Evolutionary conservation across 2,888 invertebrate genomes (phyloP), one percentile per base, ranked within the genome.

Genomic region (Megaustenia siamemsis): DNA sequence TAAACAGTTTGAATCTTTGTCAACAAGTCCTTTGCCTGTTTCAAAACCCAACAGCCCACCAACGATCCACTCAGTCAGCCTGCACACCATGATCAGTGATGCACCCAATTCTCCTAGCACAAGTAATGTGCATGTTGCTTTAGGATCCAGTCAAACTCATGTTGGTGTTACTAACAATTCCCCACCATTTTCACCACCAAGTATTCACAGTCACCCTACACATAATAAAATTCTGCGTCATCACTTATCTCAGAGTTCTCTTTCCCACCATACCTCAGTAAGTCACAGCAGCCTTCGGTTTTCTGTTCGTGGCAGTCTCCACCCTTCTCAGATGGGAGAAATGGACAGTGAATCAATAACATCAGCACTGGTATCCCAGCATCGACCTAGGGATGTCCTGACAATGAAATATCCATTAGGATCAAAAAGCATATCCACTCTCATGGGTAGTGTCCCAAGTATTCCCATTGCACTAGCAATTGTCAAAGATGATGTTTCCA

Each of bases 361-460:
- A 43, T 85, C 76, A 38, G 45, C 85, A 8, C 53, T 81, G n/a
- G 66, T 85, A 24, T 76, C 76, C 12, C 71, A 75, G 21, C 45
- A 56, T 18, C 73, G 76, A 35, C 66, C 75, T 21, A 49, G 75
- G 32, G 84, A 84, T 45, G 45, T 3, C 40, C 2, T 81, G 40
- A n/a, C n/a, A 43, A 76, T 73, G 1, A 71, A 56, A 28, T 60
- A 81, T 56, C 53, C 66, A 21, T n/a, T 77, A 21, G 60, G 81
- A 2, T 81, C 85, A 12, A 24, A 63, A 28, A 85, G 81, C 43
- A 60, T 81, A 18, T 76, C 85, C n/a, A 81, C 81, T 35, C 24
- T 85, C n/a, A 68, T 85, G 75, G 85, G 85, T 5, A 85, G 85
- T 69, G 38, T 85, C 12, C 68, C 69, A 24, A 85, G 85, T 63